Conservation (phyloP, 2,797 vertebrate genomes). For the Myripristis murdjan region DNA sequence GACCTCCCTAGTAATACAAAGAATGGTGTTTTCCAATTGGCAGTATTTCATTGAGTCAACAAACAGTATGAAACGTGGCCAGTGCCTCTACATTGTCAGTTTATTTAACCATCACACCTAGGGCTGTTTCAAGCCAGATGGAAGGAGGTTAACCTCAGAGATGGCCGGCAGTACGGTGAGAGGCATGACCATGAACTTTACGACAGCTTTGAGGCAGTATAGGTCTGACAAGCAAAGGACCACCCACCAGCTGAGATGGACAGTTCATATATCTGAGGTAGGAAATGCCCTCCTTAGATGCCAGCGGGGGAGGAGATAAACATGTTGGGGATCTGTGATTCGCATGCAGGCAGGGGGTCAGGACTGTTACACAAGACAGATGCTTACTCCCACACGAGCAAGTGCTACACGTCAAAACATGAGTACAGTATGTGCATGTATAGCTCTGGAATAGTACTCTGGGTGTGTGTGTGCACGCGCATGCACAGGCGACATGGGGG, state of each 20-base stretch:
- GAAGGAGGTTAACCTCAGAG: constrained; percentile 63
- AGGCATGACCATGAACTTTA: constrained; percentile 76
- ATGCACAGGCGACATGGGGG: constrained; percentile 51
- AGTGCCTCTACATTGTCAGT: constrained; percentile 52
- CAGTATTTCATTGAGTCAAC: constrained; percentile 67
- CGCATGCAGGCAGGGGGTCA: constrained; percentile 69
- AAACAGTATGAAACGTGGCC: constrained; percentile 61
- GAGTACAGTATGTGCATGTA: constrained; percentile 62
- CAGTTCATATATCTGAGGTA: constrained; percentile 68
- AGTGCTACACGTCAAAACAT: constrained; percentile 60
- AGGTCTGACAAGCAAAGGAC: constrained; percentile 63
- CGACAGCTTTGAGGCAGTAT: constrained; percentile 48
- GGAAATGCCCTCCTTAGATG: constrained; percentile 79
- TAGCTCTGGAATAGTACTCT: constrained; percentile 72
- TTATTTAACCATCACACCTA: constrained; percentile 74
- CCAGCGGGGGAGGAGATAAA: constrained; percentile 78
- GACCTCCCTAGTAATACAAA: constrained; percentile 56
- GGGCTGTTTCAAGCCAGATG: constrained; percentile 53
- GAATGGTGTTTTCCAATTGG: constrained; percentile 67
- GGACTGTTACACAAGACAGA: constrained; percentile 78
- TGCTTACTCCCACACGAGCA: constrained; percentile 75
- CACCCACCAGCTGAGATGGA: constrained; percentile 77
- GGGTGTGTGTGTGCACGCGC: constrained; percentile 30
- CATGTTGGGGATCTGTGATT: constrained; percentile 70
- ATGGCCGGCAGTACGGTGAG: constrained; percentile 61